A percentile compares a stretch with the other conserved stretches of the same genome.
These are phyloP conservation scores for Metacarcinus magister DNA, from an alignment of 2,888 invertebrate genomes.

Conservation along the genomic window DNA sequence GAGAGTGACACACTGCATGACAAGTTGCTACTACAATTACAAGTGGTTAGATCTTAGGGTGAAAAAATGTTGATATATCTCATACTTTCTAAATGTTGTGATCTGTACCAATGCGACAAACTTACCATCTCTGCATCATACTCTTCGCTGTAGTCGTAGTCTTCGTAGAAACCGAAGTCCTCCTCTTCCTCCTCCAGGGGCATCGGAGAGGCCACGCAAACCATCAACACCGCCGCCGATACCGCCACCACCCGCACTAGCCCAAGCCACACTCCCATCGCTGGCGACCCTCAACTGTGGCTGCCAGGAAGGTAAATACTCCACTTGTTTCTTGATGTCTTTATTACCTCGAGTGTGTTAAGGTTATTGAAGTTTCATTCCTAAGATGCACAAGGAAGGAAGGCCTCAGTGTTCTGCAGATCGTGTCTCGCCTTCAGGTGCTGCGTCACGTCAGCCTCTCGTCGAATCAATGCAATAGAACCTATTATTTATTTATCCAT, in stretches of 20 bases:
- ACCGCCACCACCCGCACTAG: slow-evolving; percentile 30
- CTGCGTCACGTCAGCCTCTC: background rate
- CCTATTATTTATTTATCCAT: background rate
- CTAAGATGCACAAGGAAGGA: background rate
- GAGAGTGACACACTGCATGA: background rate
- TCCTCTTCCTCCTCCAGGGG: background rate
- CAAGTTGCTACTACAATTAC: background rate
- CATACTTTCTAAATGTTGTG: background rate
- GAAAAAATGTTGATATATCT: background rate
- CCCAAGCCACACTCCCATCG: background rate
- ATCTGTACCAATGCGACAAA: background rate
- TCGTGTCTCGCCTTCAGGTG: background rate
- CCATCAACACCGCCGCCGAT: background rate
- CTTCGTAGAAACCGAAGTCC: background rate
- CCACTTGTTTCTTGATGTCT: background rate
- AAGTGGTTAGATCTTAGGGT: background rate
- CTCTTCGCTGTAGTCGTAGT: slow-evolving; percentile 65
- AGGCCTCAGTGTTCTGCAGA: background rate
- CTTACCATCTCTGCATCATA: background rate
- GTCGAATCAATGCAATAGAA: background rate
- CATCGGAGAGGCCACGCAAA: background rate
- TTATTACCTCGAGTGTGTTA: background rate
- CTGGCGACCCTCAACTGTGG: slow-evolving; percentile 8
- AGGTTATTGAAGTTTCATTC: background rate
- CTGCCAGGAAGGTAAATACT: background rate